phyloP scores from a whole-genome alignment of 2,888 invertebrate species.

The Hemithea aestivaria region DNA sequence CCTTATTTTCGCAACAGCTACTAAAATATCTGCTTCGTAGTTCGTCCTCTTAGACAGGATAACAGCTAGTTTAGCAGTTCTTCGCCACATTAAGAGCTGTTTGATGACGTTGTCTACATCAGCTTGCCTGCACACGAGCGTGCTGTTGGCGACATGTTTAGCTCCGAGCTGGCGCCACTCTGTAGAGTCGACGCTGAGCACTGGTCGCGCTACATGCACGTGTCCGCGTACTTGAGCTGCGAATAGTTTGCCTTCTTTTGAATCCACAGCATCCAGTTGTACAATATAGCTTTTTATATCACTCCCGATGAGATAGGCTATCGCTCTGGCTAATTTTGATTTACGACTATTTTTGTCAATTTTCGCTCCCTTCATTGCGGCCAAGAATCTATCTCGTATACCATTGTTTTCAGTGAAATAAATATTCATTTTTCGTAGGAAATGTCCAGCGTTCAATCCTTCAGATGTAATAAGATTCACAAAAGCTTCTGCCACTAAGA shows the following conservation, averaged over 20 bases:
- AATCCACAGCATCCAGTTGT: conserved; percentile 23
- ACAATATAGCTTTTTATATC: conserved; percentile 20
- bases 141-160: conserved; percentile 45
- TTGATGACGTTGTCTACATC: conserved; percentile 31
- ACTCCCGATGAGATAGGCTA: conserved; percentile 20
- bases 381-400: conserved; percentile 32
- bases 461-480: conserved; percentile 25
- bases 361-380: conserved; percentile 1
- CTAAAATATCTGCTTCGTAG: too few relatives aligned
- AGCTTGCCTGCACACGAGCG: conserved; percentile 32
- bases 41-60: conserved; percentile 28
- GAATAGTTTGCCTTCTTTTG: conserved; percentile 21
- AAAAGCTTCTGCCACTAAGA: conserved; percentile 32
- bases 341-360: too few relatives aligned
- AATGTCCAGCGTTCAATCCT: conserved; percentile 21
- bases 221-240: conserved; percentile 41
- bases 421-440: conserved; percentile 39
- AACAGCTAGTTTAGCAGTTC: conserved; percentile 39
- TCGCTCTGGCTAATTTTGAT: conserved; percentile 19
- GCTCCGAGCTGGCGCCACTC: conserved; percentile 44
- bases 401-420: conserved; percentile 50
- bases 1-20: too few relatives aligned
- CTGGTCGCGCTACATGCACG: conserved; percentile 40
- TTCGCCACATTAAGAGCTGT: conserved; percentile 35
- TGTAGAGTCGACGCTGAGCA: conserved; percentile 33